These are phyloP conservation scores for Scaptomyza reducta DNA, from an alignment of 2,888 invertebrate genomes.

Conservation along the genomic window DNA sequence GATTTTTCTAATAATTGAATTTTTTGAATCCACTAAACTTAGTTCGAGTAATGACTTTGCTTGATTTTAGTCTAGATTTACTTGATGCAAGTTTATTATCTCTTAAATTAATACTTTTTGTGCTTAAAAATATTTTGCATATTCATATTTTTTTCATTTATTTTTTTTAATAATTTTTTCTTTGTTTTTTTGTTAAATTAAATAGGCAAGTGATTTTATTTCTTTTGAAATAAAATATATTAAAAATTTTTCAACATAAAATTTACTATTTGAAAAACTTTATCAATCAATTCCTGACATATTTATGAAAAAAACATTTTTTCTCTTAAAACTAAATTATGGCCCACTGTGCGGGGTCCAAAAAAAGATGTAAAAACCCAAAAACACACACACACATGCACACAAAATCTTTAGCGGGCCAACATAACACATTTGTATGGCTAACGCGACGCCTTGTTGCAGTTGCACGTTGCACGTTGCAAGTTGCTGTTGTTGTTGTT, in stretches of 20 bases:
- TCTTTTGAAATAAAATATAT: no score
- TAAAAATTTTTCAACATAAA: no score
- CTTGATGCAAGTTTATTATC: background rate
- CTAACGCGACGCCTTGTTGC: conserved; percentile 47
- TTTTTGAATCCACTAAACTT: no score
- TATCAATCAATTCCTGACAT: no score
- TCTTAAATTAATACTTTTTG: background rate
- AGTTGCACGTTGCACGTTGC: conserved; percentile 47
- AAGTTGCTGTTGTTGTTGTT: conserved; percentile 23
- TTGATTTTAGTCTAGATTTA: background rate
- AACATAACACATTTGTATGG: conserved; percentile 30
- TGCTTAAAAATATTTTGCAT: background rate
- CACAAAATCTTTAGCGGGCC: conserved; percentile 7
- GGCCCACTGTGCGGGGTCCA: conserved; percentile 2
- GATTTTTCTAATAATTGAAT: no score
- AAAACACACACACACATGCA: background rate
- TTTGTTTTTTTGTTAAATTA: no score
- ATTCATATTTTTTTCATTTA: background rate
- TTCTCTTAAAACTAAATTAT: no score
- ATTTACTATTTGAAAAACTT: no score
- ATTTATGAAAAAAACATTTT: no score
- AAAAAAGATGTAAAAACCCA: conserved; percentile 1
- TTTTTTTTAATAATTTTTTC: background rate
- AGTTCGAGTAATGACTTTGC: background rate
- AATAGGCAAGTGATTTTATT: no score